phyloP scores from a whole-genome alignment of 2,888 invertebrate species.

The Anagyrus pseudococci region DNA sequence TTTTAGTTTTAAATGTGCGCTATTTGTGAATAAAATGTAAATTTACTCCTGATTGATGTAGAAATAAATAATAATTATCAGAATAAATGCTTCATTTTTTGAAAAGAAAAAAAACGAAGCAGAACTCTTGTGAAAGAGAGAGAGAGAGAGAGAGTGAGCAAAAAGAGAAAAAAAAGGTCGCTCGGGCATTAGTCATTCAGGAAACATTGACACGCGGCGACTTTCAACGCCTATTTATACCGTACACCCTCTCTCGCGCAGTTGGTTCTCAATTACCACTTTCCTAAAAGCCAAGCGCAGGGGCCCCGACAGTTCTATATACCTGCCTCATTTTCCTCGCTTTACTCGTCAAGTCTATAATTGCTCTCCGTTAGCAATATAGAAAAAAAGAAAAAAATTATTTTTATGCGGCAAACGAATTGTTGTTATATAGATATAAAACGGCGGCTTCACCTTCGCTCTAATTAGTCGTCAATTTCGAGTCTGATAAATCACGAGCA shows the following conservation, averaged over 20 bases:
- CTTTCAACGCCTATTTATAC: constrained; percentile 35
- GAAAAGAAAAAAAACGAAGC: neutral
- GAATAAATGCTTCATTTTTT: neutral
- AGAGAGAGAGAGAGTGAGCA: too few species aligned
- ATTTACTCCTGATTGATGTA: constrained; percentile 28
- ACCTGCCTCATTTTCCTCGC: too few species aligned
- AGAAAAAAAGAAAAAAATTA: too few species aligned
- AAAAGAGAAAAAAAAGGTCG: neutral
- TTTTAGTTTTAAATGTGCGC: neutral
- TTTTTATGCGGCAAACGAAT: too few species aligned
- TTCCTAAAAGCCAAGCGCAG: constrained; percentile 16
- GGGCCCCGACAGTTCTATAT: neutral
- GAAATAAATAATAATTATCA: constrained; percentile 33
- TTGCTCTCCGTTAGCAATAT: too few species aligned
- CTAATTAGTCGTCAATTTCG: constrained; percentile 15
- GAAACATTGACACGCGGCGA: constrained; percentile 30
- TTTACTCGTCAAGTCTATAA: too few species aligned
- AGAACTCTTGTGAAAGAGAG: neutral
- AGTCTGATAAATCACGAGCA: neutral
- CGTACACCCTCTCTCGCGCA: neutral
- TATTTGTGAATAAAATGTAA: constrained; percentile 29
- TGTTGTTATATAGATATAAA: too few species aligned
- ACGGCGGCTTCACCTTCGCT: neutral
- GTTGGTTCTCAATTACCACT: constrained; percentile 32
- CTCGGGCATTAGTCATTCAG: constrained; percentile 29